phyloP scores from a whole-genome alignment of 2,113 vertebrate species.

The Anseranas semipalmata region DNA sequence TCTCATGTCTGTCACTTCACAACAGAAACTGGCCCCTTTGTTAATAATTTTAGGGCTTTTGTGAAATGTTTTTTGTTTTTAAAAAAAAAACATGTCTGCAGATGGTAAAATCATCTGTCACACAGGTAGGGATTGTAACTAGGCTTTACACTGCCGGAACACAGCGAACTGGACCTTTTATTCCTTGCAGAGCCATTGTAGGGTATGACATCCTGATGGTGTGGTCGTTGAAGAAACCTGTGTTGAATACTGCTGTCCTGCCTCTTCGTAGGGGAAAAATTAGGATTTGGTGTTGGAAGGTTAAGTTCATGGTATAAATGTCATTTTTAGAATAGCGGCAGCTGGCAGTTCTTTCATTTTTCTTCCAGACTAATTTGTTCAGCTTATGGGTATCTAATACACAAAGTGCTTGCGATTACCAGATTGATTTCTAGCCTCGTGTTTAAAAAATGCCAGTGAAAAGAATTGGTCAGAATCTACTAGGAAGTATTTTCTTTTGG shows the following conservation, averaged over 20 bases:
- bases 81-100: background rate
- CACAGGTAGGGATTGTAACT: background rate
- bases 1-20: background rate
- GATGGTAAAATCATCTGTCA: background rate
- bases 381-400: background rate
- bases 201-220: background rate
- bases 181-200: background rate
- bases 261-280: background rate
- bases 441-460: background rate
- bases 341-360: constrained; percentile 16
- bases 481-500: background rate
- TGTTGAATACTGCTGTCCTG: background rate
- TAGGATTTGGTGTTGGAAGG: background rate
- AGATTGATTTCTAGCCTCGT: background rate
- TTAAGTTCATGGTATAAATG: background rate
- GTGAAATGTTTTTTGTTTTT: background rate
- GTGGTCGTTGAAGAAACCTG: background rate
- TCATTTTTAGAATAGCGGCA: background rate
- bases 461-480: background rate
- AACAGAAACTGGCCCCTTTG: background rate
- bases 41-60: background rate
- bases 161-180: background rate
- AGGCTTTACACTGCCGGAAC: background rate
- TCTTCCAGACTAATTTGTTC: background rate
- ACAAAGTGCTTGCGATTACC: background rate